These are phyloP conservation scores for Polia nebulosa DNA, from an alignment of 2,888 invertebrate species.

Conservation along the genomic window DNA sequence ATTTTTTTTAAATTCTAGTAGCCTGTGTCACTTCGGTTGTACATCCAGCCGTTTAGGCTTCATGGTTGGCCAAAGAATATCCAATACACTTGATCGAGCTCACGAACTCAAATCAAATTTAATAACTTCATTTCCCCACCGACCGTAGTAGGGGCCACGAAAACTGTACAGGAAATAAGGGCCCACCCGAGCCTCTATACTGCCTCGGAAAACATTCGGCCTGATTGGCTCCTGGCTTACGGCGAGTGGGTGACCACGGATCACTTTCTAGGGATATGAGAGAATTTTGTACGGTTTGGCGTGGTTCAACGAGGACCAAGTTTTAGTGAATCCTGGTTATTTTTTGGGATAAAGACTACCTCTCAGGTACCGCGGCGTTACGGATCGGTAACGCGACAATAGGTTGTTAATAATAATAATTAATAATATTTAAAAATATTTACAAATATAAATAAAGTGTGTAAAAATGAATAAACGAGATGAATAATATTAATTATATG, in stretches of 20 bases:
- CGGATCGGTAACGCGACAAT: too few species aligned
- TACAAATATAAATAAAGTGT: too few species aligned
- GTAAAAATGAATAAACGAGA: too few species aligned
- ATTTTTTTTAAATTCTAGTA: too few species aligned
- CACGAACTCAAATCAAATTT: not conserved
- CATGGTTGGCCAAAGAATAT: too few species aligned
- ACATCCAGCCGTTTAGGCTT: too few species aligned
- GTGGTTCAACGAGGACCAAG: not conserved
- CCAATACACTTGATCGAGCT: too few species aligned
- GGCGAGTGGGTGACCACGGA: constrained; percentile 63
- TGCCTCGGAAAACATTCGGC: constrained; percentile 85
- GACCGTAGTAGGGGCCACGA: constrained; percentile 70
- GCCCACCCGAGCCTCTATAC: constrained; percentile 83
- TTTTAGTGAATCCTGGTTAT: constrained; percentile 7
- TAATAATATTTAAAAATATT: too few species aligned
- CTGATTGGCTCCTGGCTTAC: constrained; percentile 85
- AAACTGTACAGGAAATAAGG: constrained; percentile 84
- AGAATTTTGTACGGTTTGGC: constrained; percentile 11
- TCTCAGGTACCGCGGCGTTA: too few species aligned
- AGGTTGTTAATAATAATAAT: too few species aligned
- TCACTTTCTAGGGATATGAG: constrained; percentile 47
- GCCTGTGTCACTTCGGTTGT: too few species aligned
- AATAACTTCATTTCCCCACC: not conserved
- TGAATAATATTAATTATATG: too few species aligned
- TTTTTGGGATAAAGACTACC: not conserved